phyloP scores from a whole-genome alignment of 1,140 invertebrate genomes.

The Pygmarrhopalites habei region DNA sequence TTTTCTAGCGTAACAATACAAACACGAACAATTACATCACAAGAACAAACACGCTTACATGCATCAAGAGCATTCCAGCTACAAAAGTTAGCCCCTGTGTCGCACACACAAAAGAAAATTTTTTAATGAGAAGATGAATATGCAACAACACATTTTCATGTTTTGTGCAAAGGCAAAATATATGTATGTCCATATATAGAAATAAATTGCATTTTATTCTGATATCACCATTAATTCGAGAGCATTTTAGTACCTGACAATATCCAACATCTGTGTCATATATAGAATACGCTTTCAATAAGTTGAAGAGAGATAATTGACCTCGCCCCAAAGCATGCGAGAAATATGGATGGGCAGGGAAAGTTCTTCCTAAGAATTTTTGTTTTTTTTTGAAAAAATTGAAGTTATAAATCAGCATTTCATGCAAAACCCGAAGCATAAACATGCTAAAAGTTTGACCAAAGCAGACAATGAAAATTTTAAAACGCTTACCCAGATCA shows the following conservation, averaged over 20 bases:
- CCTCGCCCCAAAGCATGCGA: conserved; percentile 77
- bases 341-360: conserved; percentile 89
- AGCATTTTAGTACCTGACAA: no score
- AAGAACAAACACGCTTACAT: conserved; percentile 66
- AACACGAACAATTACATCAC: no score
- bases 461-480: not conserved
- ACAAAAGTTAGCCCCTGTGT: conserved; percentile 86
- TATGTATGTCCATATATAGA: no score
- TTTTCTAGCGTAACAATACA: not conserved
- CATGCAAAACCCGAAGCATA: not conserved
- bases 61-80: conserved; percentile 81
- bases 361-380: conserved; percentile 66
- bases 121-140: no score
- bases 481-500: conserved; percentile 60
- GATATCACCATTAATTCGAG: no score
- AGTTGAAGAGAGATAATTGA: conserved; percentile 85
- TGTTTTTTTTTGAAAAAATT: not conserved
- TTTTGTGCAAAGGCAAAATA: no score
- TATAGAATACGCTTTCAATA: conserved; percentile 91
- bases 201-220: no score
- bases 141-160: no score
- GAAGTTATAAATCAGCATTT: not conserved
- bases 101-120: no score
- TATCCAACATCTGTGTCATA: conserved; percentile 90
- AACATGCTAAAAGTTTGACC: conserved; percentile 3